A percentile compares a stretch with the other conserved stretches of the same genome.
phyloP scores from a whole-genome alignment of 2,888 invertebrate genomes.

The Bembecia ichneumoniformis region DNA sequence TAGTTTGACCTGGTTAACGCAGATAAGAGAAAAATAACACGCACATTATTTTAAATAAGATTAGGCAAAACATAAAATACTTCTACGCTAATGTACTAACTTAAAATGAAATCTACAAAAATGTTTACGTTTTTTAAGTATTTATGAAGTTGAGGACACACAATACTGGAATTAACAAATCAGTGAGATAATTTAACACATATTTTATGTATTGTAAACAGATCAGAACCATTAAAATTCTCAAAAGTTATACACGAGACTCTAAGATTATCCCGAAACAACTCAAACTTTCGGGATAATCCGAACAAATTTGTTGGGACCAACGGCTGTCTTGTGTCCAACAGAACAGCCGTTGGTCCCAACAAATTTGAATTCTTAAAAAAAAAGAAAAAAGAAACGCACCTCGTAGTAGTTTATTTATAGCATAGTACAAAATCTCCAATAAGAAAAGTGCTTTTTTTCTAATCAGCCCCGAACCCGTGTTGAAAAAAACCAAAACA shows the following conservation, averaged over 20 bases:
- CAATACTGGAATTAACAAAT: too few species aligned
- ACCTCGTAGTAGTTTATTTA: conserved; percentile 57
- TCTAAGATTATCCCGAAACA: background rate
- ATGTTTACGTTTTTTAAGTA: too few species aligned
- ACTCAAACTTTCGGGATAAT: too few species aligned
- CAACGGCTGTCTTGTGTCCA: too few species aligned
- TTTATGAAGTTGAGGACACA: too few species aligned
- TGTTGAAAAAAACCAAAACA: conserved; percentile 65
- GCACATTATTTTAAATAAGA: conserved; percentile 16
- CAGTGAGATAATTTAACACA: too few species aligned
- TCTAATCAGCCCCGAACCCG: conserved; percentile 24
- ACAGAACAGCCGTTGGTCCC: conserved; percentile 46
- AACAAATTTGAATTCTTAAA: conserved; percentile 45
- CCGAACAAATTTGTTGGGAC: conserved; percentile 13
- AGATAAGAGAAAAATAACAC: conserved; percentile 52
- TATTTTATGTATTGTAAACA: too few species aligned
- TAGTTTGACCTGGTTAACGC: conserved; percentile 44
- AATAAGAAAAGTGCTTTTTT: conserved; percentile 45
- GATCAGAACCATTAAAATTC: background rate
- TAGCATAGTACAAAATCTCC: conserved; percentile 52
- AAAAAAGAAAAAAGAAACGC: conserved; percentile 36
- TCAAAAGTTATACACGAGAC: background rate
- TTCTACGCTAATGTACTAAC: too few species aligned
- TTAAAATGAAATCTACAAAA: too few species aligned
- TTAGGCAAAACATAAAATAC: too few species aligned